phyloP scores from a whole-genome alignment of 2,888 invertebrate species.

The Andrena bucephala region DNA sequence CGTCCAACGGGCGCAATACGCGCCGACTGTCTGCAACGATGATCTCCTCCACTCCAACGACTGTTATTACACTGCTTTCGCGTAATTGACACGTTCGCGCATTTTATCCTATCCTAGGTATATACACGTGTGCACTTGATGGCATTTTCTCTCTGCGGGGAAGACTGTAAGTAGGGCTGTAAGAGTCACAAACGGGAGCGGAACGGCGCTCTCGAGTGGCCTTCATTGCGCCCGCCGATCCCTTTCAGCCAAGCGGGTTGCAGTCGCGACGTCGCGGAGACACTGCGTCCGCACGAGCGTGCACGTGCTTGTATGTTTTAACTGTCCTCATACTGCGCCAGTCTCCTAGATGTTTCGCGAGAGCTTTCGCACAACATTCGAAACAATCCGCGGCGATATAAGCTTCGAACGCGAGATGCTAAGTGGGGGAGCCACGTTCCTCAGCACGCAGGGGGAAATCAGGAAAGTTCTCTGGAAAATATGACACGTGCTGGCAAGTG shows the following conservation, averaged over 20 bases:
- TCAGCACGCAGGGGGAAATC: too few species aligned
- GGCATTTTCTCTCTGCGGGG: slow-evolving; percentile 47
- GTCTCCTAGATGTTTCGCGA: too few species aligned
- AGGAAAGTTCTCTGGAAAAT: not conserved
- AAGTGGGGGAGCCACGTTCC: too few species aligned
- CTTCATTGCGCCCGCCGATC: slow-evolving; percentile 67
- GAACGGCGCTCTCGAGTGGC: slow-evolving; percentile 64
- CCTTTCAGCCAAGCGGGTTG: slow-evolving; percentile 45
- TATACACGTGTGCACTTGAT: slow-evolving; percentile 21
- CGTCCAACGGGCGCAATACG: not conserved
- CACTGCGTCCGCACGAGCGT: not conserved
- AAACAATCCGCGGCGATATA: too few species aligned
- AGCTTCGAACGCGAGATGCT: too few species aligned
- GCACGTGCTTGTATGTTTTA: not conserved
- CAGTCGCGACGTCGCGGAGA: slow-evolving; percentile 25
- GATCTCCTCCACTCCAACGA: not conserved
- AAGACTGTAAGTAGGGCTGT: slow-evolving; percentile 61
- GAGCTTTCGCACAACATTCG: too few species aligned
- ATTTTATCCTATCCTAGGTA: slow-evolving; percentile 1
- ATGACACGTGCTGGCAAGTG: not conserved
- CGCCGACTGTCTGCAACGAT: not conserved
- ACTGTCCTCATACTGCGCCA: too few species aligned
- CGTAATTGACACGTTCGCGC: slow-evolving; percentile 26
- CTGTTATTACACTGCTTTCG: slow-evolving; percentile 15
- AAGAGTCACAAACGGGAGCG: slow-evolving; percentile 69